Conservation (phyloP, 2,888 invertebrate genomes). For the Megalurothrips usitatus region DNA sequence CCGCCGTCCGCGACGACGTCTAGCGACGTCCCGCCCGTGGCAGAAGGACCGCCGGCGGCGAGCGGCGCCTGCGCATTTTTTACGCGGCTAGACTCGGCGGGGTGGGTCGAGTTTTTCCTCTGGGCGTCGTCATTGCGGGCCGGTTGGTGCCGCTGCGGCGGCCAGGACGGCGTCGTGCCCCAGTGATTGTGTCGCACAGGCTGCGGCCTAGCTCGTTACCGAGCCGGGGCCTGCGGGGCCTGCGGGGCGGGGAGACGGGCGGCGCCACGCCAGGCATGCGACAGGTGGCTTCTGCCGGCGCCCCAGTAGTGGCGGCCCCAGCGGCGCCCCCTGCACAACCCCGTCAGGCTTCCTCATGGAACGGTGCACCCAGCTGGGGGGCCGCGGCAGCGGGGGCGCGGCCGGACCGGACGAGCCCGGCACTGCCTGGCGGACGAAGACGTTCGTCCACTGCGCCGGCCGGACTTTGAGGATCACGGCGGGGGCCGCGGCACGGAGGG, state of each 20-base stretch:
- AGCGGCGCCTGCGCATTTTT: slow-evolving; percentile 23
- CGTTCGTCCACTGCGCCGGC: not conserved
- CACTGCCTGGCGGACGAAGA: not conserved
- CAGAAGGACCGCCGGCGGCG: not conserved
- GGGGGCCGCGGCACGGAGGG: too few relatives aligned
- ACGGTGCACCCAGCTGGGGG: too few relatives aligned
- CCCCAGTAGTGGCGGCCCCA: too few relatives aligned
- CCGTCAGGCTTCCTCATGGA: too few relatives aligned
- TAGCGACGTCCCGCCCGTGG: not conserved
- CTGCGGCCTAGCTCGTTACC: not conserved
- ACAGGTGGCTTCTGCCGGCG: too few relatives aligned
- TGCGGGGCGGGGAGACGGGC: too few relatives aligned
- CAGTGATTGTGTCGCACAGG: not conserved
- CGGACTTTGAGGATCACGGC: too few relatives aligned
- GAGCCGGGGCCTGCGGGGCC: too few relatives aligned
- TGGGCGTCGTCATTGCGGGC: not conserved
- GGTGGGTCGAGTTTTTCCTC: not conserved
- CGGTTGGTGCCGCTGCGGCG: not conserved
- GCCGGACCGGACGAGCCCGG: not conserved
- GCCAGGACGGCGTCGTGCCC: not conserved
- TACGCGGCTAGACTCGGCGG: slow-evolving; percentile 10
- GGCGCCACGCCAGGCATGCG: too few relatives aligned
- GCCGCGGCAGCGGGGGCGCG: too few relatives aligned
- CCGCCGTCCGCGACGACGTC: not conserved
- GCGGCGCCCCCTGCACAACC: too few relatives aligned